phyloP scores from a whole-genome alignment of 2,797 vertebrate species.

The Trachops cirrhosus region DNA sequence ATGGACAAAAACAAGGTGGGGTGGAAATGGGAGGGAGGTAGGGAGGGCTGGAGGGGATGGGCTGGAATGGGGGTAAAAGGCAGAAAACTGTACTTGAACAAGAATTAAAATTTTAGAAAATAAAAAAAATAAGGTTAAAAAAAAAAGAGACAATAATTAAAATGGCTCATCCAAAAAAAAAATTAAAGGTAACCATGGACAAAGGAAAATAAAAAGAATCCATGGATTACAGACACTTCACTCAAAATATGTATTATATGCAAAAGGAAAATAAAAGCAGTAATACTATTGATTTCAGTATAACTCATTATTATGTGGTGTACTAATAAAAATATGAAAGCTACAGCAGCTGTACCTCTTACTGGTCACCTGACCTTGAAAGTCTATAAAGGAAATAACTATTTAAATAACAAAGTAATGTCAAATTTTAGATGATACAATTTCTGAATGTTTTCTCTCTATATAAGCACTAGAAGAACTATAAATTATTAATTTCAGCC shows the following conservation, averaged over 20 bases:
- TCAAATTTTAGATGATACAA: conserved; percentile 26
- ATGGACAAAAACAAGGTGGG: too few relatives aligned
- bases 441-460: neutral
- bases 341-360: neutral
- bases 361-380: neutral
- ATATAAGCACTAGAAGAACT: conserved; percentile 13
- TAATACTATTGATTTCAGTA: neutral
- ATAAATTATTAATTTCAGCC: conserved; percentile 49
- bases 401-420: conserved; percentile 24
- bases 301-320: neutral
- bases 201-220: conserved; percentile 21
- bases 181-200: neutral
- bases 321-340: neutral
- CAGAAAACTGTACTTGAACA: too few relatives aligned
- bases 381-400: neutral
- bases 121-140: neutral
- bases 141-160: neutral
- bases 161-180: neutral
- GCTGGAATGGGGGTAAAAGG: too few relatives aligned
- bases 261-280: neutral
- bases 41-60: too few relatives aligned
- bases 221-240: neutral
- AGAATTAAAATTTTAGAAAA: neutral
- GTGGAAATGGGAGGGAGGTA: too few relatives aligned
- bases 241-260: neutral